Evolutionary conservation across 2,113 vertebrate genomes (phyloP).

Genomic region (Bubo blakistoni): DNA sequence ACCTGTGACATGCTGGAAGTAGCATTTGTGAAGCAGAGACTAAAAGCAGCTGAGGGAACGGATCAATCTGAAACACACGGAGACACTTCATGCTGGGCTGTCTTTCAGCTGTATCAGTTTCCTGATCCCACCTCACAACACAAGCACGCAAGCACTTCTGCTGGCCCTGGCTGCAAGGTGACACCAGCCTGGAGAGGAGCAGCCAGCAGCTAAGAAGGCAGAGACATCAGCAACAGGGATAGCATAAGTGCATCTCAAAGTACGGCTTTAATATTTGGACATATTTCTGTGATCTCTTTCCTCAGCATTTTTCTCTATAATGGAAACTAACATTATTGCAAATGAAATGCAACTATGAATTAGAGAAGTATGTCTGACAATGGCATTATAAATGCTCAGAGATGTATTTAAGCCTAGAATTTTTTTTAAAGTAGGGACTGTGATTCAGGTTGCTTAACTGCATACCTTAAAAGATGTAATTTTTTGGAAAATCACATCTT

Average conservation of each 20-base stretch:
- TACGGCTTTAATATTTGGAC: not conserved
- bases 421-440: not conserved
- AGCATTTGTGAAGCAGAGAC: not conserved
- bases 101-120: not conserved
- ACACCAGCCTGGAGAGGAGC: not conserved
- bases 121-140: not conserved
- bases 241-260: not conserved
- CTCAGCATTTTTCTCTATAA: not conserved
- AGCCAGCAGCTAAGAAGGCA: not conserved
- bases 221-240: not conserved
- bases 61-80: rapidly evolving
- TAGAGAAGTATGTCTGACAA: not conserved
- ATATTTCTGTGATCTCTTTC: not conserved
- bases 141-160: not conserved
- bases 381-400: not conserved
- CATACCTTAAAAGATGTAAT: not conserved
- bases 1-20: not conserved
- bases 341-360: not conserved
- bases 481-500: not conserved
- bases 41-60: not conserved
- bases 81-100: not conserved
- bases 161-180: not conserved
- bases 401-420: not conserved
- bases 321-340: not conserved
- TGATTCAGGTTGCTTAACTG: not conserved